Conservation (phyloP, 2,113 vertebrate species). For the Dendrocopos noguchii region DNA sequence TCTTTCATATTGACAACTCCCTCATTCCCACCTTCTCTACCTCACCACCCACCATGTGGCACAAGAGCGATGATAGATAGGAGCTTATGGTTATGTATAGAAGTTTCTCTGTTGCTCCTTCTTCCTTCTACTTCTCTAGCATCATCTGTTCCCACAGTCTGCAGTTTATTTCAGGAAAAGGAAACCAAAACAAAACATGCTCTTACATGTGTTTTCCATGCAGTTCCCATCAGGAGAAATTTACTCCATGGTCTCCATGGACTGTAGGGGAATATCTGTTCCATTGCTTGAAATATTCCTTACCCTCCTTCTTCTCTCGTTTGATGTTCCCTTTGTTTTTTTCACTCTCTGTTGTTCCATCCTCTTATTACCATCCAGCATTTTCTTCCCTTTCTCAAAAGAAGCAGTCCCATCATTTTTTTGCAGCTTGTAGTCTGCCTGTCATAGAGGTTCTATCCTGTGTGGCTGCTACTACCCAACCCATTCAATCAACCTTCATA, state of each 20-base stretch:
- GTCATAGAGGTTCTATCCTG: not conserved
- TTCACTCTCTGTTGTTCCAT: not conserved
- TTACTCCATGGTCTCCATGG: not conserved
- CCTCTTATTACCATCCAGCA: not conserved
- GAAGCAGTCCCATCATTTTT: no score
- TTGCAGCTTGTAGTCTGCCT: not conserved
- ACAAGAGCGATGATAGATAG: not conserved
- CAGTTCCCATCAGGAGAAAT: not conserved
- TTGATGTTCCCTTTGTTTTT: not conserved
- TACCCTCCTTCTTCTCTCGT: not conserved
- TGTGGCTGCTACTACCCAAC: not conserved
- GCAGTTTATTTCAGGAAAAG: not conserved
- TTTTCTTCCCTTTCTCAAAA: not conserved
- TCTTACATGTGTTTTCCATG: fast-evolving
- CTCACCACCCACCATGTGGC: fast-evolving
- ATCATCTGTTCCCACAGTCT: not conserved
- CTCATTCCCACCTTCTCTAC: not conserved
- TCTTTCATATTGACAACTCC: not conserved
- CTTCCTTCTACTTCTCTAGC: not conserved
- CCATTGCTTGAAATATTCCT: not conserved
- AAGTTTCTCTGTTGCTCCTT: not conserved
- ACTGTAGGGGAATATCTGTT: not conserved
- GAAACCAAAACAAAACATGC: not conserved
- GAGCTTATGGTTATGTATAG: not conserved
- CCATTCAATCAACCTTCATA: not conserved